A percentile compares a stretch with the other conserved stretches of the same genome.
Evolutionary conservation across 2,113 vertebrate genomes (phyloP).

Genomic region (Limanda limanda): DNA sequence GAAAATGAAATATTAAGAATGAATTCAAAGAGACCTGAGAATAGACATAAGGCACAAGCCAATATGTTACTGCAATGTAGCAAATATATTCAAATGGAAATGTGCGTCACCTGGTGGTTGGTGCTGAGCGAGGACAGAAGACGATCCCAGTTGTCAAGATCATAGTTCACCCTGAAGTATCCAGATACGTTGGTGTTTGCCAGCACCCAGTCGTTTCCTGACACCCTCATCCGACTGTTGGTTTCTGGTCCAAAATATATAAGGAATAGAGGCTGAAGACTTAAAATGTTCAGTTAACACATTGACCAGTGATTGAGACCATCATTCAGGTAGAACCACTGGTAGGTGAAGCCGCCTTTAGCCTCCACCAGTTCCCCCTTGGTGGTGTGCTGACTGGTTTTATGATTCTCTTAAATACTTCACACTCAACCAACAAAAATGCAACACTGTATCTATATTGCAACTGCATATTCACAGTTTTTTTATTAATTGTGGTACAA

Average conservation of each 20-base stretch:
- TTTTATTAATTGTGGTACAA: no score
- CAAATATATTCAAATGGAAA: neutral
- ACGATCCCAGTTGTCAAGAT: constrained; percentile 88
- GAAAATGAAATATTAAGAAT: no score
- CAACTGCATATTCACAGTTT: no score
- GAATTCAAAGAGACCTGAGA: no score
- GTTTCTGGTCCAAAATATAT: constrained; percentile 56
- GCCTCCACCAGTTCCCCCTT: no score
- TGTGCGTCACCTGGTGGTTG: constrained; percentile 65
- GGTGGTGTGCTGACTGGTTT: no score
- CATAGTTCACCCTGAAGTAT: constrained; percentile 95
- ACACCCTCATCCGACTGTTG: constrained; percentile 40
- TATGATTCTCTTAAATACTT: no score
- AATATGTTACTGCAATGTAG: neutral
- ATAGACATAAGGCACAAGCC: neutral
- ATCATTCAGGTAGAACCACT: neutral
- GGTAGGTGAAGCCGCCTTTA: no score
- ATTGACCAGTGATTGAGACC: neutral
- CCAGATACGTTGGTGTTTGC: constrained; percentile 88
- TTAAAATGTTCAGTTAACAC: neutral
- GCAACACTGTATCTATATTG: no score
- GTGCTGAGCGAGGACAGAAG: constrained; percentile 79
- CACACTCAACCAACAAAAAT: no score
- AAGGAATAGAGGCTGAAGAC: neutral
- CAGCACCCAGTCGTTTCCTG: constrained; percentile 83